phyloP scores from a whole-genome alignment of 2,113 vertebrate species.

The Cyprinodon brontotheroides region DNA sequence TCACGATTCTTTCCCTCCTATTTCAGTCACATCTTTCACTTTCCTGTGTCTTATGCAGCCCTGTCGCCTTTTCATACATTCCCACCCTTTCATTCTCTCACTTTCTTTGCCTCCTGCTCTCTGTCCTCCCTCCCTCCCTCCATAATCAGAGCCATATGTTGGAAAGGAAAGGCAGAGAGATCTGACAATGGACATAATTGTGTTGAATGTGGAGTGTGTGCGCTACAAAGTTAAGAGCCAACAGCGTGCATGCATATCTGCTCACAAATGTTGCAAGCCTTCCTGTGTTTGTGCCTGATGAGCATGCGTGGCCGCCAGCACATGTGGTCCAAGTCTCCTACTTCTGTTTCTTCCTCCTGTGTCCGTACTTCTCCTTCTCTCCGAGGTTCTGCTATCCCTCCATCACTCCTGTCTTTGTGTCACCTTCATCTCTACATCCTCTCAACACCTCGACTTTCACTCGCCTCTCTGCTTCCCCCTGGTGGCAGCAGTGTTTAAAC shows the following conservation, averaged over 20 bases:
- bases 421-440: slow-evolving; percentile 72
- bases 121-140: slow-evolving; percentile 58
- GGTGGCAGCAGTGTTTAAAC: slow-evolving; percentile 65
- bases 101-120: slow-evolving; percentile 40
- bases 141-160: slow-evolving; percentile 88
- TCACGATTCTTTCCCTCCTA: slow-evolving; percentile 12
- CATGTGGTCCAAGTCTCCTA: slow-evolving; percentile 41
- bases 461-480: slow-evolving; percentile 75
- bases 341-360: slow-evolving; percentile 27
- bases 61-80: slow-evolving; percentile 36
- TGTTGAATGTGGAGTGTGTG: slow-evolving; percentile 55
- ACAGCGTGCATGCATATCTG: slow-evolving; percentile 8
- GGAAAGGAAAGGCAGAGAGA: slow-evolving; percentile 69
- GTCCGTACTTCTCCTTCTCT: slow-evolving; percentile 38
- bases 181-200: slow-evolving; percentile 78
- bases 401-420: slow-evolving; percentile 64
- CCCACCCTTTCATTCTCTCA: slow-evolving; percentile 41
- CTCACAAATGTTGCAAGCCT: slow-evolving; percentile 32
- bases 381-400: slow-evolving; percentile 49
- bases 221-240: slow-evolving; percentile 49
- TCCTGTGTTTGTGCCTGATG: slow-evolving; percentile 38
- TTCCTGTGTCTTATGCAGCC: slow-evolving; percentile 22
- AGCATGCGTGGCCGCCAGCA: slow-evolving; percentile 32
- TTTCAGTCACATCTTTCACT: slow-evolving; percentile 30
- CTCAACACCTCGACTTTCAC: slow-evolving; percentile 65